Percentiles rank a stretch among this genome's conserved stretches.
Conservation (phyloP, 1,140 invertebrate genomes). For the Diabrotica undecimpunctata region DNA sequence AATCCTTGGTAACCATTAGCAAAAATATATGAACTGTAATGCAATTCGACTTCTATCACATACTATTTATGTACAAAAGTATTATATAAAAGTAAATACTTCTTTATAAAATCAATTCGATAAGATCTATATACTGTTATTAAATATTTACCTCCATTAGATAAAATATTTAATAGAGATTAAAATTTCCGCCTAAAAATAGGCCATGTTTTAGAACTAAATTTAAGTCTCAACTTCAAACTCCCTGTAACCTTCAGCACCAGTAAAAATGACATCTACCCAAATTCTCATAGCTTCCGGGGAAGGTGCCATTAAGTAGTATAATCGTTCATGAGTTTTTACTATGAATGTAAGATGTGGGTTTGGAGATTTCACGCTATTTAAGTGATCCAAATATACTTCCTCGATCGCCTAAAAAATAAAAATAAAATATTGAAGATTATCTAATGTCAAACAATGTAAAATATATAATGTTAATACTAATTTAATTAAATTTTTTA, state of each 20-base stretch:
- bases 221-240: conserved; percentile 55
- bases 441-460: background rate
- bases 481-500: too few species aligned
- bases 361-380: conserved; percentile 86
- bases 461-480: too few species aligned
- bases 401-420: conserved; percentile 85
- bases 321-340: conserved; percentile 87
- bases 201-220: background rate
- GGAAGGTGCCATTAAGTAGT: conserved; percentile 89
- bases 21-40: background rate
- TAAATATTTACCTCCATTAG: background rate
- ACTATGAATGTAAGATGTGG: conserved; percentile 92
- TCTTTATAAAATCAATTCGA: background rate
- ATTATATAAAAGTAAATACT: background rate
- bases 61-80: background rate
- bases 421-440: background rate
- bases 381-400: conserved; percentile 93
- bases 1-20: background rate
- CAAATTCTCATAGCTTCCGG: conserved; percentile 94
- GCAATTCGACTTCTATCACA: background rate
- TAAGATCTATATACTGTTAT: background rate
- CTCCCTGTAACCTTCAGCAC: conserved; percentile 80
- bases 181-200: background rate
- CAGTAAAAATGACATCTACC: conserved; percentile 93
- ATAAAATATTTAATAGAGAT: background rate